A percentile compares a stretch with the other conserved stretches of the same genome.
These are phyloP conservation scores for Euschistus heros DNA, from an alignment of 1,140 invertebrate species.

Conservation along the genomic window DNA sequence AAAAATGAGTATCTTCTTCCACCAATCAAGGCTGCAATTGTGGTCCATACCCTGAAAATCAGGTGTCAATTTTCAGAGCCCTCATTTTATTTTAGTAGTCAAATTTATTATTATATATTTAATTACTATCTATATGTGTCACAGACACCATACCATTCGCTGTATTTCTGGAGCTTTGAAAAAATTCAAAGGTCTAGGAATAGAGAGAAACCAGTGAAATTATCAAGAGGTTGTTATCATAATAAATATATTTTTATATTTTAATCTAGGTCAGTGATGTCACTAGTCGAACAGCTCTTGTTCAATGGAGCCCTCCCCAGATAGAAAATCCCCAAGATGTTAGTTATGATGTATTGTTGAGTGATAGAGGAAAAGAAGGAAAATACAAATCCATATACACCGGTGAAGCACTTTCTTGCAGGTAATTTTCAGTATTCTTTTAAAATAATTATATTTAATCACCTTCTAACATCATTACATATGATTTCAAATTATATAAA, in stretches of 20 bases:
- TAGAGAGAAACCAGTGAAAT: too few relatives aligned
- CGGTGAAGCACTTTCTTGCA: slow-evolving; percentile 54
- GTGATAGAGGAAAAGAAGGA: slow-evolving; percentile 61
- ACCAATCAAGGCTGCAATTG: too few relatives aligned
- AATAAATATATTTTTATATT: not conserved
- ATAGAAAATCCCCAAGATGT: slow-evolving; percentile 46
- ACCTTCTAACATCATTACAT: not conserved
- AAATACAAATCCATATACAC: slow-evolving; percentile 71
- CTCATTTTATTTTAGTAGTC: too few relatives aligned
- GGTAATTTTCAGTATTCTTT: slow-evolving; percentile 32
- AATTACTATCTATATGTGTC: too few relatives aligned
- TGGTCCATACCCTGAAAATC: too few relatives aligned
- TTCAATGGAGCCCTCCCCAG: slow-evolving; percentile 53
- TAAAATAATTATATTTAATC: not conserved
- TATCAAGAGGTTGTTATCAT: too few relatives aligned
- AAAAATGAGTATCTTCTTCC: too few relatives aligned
- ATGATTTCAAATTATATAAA: not conserved
- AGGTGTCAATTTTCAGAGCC: too few relatives aligned
- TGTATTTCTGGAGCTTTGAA: too few relatives aligned
- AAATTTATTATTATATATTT: too few relatives aligned
- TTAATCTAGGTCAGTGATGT: slow-evolving; percentile 57
- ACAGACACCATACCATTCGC: too few relatives aligned
- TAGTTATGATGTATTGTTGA: slow-evolving; percentile 63
- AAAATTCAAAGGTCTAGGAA: too few relatives aligned
- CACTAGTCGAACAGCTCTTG: slow-evolving; percentile 61